Conservation (phyloP, 2,888 invertebrate species). For the Pollenia amentaria region DNA sequence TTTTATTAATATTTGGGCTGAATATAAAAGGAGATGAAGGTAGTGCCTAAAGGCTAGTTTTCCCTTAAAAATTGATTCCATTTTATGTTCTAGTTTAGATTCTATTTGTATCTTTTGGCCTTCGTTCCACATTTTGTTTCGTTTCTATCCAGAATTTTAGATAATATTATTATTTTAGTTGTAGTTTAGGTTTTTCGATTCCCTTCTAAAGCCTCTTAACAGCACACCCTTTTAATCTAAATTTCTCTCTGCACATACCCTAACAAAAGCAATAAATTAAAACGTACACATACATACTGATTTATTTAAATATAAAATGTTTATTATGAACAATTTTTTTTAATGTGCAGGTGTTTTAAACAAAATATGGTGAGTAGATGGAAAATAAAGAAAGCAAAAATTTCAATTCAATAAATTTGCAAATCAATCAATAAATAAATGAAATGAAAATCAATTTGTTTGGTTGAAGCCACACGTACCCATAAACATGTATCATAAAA, state of each 20-base stretch:
- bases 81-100: too few relatives aligned
- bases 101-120: too few relatives aligned
- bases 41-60: too few relatives aligned
- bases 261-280: conserved; percentile 7
- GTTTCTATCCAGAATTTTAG: too few relatives aligned
- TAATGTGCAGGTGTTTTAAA: conserved; percentile 64
- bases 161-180: too few relatives aligned
- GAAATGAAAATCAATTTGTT: conserved; percentile 73
- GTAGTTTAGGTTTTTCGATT: too few relatives aligned
- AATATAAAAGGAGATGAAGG: too few relatives aligned
- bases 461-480: conserved; percentile 26
- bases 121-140: too few relatives aligned
- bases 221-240: neutral
- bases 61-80: too few relatives aligned
- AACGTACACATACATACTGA: neutral
- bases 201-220: neutral
- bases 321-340: conserved; percentile 53
- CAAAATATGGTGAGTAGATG: conserved; percentile 11
- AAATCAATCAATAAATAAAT: conserved; percentile 74
- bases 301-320: conserved; percentile 48
- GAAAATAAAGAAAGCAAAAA: conserved; percentile 23
- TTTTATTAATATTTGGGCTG: too few relatives aligned
- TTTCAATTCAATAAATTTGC: conserved; percentile 63
- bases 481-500: neutral
- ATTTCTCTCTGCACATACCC: neutral